Percentiles rank a stretch among this genome's conserved stretches.
phyloP scores from a whole-genome alignment of 2,888 invertebrate genomes.

The Dynastes maya region DNA sequence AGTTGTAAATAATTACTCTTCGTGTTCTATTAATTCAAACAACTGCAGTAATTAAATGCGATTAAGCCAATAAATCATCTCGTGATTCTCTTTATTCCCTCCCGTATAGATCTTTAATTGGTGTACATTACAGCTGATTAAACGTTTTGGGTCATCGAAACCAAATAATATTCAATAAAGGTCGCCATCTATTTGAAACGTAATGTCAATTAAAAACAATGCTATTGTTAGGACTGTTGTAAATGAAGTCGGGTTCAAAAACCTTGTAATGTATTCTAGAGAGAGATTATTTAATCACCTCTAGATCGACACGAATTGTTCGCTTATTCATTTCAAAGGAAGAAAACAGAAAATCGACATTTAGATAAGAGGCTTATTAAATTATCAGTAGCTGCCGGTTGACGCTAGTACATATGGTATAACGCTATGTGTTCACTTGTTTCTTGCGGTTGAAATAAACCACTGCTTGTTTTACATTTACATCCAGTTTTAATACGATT shows the following conservation, averaged over 20 bases:
- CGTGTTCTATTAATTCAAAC: conserved; percentile 27
- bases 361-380: background rate
- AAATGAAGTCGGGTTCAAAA: conserved; percentile 30
- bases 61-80: conserved; percentile 27
- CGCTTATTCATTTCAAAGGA: conserved; percentile 15
- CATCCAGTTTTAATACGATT: conserved; percentile 18
- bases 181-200: conserved; percentile 18
- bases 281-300: conserved; percentile 7
- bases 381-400: background rate
- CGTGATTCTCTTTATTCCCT: conserved; percentile 9
- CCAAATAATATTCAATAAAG: conserved; percentile 34
- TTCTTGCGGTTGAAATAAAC: background rate
- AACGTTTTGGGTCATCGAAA: conserved; percentile 31
- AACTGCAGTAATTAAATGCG: conserved; percentile 16
- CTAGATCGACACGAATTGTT: conserved; percentile 19
- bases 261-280: conserved; percentile 27
- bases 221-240: conserved; percentile 23
- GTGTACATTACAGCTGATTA: conserved; percentile 42
- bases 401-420: background rate
- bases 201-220: conserved; percentile 39
- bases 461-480: background rate
- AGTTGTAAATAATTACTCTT: conserved; percentile 14
- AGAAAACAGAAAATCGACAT: conserved; percentile 2
- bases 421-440: background rate
- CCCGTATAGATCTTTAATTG: conserved; percentile 30